phyloP scores from a whole-genome alignment of 1,140 invertebrate genomes.

The Drosophila dunni region DNA sequence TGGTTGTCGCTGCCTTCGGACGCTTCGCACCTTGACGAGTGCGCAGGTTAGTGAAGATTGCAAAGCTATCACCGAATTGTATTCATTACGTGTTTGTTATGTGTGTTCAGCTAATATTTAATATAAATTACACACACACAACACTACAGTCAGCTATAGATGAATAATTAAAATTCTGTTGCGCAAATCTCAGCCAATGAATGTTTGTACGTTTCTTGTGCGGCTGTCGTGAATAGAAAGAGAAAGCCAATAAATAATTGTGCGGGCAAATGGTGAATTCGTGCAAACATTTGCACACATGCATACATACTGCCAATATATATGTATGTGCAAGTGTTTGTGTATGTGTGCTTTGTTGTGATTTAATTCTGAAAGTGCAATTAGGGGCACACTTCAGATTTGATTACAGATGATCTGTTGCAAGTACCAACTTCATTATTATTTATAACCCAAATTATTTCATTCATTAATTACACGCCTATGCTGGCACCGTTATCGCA shows the following conservation, averaged over 20 bases:
- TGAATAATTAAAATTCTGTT: conserved; percentile 7
- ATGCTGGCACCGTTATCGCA: conserved; percentile 47
- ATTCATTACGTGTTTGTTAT: conserved; percentile 21
- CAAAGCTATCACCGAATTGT: conserved; percentile 9
- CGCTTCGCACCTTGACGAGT: conserved; percentile 36
- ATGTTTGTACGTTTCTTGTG: conserved; percentile 2
- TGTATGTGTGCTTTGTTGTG: conserved; percentile 18
- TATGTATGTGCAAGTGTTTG: not conserved
- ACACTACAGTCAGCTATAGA: conserved; percentile 7
- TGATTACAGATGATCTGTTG: not conserved
- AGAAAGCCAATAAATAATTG: conserved; percentile 49
- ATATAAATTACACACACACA: conserved; percentile 38
- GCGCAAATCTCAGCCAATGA: conserved; percentile 12
- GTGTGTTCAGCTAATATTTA: conserved; percentile 43
- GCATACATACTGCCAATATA: not conserved
- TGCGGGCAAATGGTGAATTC: conserved; percentile 11
- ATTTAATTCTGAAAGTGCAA: conserved; percentile 41
- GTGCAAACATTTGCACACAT: conserved; percentile 9
- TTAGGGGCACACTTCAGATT: conserved; percentile 23
- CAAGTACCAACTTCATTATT: conserved; percentile 8
- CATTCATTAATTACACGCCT: conserved; percentile 53
- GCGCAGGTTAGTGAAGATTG: conserved; percentile 37
- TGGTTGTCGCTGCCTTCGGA: conserved; percentile 27
- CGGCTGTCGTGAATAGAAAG: conserved; percentile 12
- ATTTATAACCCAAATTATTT: conserved; percentile 13